Conservation (phyloP, 1,140 invertebrate species). For the Frieseomelitta varia region DNA sequence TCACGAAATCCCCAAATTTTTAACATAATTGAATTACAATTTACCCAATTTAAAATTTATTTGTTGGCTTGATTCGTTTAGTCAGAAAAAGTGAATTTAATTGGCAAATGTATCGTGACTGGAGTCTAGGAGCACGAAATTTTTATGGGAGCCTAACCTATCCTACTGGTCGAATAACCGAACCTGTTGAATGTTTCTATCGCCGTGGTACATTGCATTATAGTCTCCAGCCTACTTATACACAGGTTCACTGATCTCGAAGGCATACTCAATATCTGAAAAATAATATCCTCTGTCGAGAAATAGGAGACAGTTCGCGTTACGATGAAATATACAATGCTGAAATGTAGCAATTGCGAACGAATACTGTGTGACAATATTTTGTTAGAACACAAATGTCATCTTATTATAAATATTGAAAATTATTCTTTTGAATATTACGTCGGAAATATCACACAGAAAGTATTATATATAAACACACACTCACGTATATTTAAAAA, state of each 20-base stretch:
- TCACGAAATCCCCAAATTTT: too few relatives aligned
- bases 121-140: neutral
- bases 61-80: neutral
- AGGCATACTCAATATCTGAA: neutral
- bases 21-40: neutral
- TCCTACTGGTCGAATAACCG: neutral
- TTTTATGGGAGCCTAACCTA: neutral
- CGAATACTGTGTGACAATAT: neutral
- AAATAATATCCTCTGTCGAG: neutral
- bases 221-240: neutral
- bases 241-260: neutral
- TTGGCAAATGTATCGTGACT: neutral
- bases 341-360: neutral
- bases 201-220: neutral
- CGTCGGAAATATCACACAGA: too few relatives aligned
- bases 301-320: too few relatives aligned
- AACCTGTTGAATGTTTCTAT: constrained; percentile 9
- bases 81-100: neutral
- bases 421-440: too few relatives aligned
- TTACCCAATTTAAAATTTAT: neutral
- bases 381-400: neutral
- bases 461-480: too few relatives aligned
- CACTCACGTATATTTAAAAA: too few relatives aligned
- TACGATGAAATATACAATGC: neutral
- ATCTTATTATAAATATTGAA: too few relatives aligned